Evolutionary conservation across 2,113 vertebrate species (phyloP), one percentile per base, ranked within the genome.

Genomic region (Sylvia atricapilla): DNA sequence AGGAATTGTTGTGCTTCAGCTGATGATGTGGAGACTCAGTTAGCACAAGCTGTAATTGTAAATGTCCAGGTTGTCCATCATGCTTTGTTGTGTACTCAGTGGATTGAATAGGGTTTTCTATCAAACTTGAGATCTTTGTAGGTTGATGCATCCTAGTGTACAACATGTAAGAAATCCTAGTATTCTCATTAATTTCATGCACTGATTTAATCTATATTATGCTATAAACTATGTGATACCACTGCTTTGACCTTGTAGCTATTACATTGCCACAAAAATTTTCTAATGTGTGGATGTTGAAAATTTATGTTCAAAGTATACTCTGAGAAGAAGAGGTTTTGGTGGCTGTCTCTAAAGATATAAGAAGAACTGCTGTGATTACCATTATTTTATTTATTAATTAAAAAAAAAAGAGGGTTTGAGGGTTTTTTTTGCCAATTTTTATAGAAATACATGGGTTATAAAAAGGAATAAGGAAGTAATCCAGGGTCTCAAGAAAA

Each of bases 391-490:
- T 39, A 31, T 30, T 66, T 62, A 39, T 70, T 78, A 22, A 60
- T 62, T 4, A 3, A 9, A 0, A 16, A 64, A 9, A 41, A 50
- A 43, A 15, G 4, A 24, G 13, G 2, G 3, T 28, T 56, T 75
- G 41, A 2, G 0, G 3, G 0, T 2, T 2, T 25, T 53, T 78
- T 50, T n/a, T 84, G 27, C 7, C 24, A 39, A 10, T 53, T 23
- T 77, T 68, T 39, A 35, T 59, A 33, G 46, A 80, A 74, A 74
- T 14, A 64, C 39, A 55, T 52, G 17, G 16, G 8, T 66, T 60
- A 23, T 70, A 33, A 28, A 76, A 73, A 72, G 18, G 33, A 66
- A 76, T 62, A 52, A 86, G 20, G 13, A 62, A 55, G 9, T 30
- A 28, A 67, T 58, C 17, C 20, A 74, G 11, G 15, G 33, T 76